Conservation (phyloP, 2,113 vertebrate species). For the Sprattus sprattus region DNA sequence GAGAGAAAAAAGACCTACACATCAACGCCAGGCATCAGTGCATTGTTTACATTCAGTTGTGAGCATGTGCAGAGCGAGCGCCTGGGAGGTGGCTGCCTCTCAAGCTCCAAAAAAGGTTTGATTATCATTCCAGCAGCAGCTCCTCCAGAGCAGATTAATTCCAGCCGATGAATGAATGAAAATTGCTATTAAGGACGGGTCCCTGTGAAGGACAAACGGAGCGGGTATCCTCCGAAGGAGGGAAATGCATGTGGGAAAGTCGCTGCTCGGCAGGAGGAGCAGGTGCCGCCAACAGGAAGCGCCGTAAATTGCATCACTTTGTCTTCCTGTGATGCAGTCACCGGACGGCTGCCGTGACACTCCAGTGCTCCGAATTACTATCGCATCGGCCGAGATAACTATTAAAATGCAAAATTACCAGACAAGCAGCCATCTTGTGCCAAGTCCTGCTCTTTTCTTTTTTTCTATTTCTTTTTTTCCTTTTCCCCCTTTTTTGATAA, state of each 20-base stretch:
- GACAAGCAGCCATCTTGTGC: conserved; percentile 66
- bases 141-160: conserved; percentile 61
- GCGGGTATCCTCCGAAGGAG: conserved; percentile 21
- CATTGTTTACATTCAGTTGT: background rate
- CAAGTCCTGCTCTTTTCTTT: conserved; percentile 60
- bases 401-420: conserved; percentile 74
- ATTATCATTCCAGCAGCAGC: conserved; percentile 57
- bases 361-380: conserved; percentile 61
- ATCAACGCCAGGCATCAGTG: background rate
- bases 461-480: conserved; percentile 48
- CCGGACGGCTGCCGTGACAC: conserved; percentile 46
- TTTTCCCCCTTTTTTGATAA: conserved; percentile 53
- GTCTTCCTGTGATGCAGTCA: conserved; percentile 60
- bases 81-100: background rate
- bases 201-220: conserved; percentile 67
- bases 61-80: background rate
- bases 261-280: conserved; percentile 49
- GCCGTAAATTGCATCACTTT: conserved; percentile 63
- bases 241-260: conserved; percentile 23
- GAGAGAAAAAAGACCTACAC: background rate
- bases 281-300: conserved; percentile 65
- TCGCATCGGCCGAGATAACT: conserved; percentile 52
- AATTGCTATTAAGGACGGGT: conserved; percentile 61
- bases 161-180: conserved; percentile 63
- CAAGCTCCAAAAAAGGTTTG: background rate